phyloP scores from a whole-genome alignment of 2,113 vertebrate genomes.

The Castor canadensis region DNA sequence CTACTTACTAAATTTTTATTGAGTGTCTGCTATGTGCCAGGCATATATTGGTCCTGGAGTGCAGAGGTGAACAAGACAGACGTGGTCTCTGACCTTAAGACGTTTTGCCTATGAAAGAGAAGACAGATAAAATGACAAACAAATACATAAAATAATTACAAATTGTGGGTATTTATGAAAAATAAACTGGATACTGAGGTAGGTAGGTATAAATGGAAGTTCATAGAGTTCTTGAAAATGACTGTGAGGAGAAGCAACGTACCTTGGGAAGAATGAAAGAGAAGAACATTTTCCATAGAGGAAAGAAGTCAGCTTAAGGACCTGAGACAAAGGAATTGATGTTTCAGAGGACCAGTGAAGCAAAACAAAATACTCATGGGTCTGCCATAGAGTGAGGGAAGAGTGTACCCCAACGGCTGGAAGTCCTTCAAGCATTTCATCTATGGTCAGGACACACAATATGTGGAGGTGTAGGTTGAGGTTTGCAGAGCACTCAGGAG shows the following conservation, averaged over 20 bases:
- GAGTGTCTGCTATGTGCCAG: not conserved
- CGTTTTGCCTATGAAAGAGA: not conserved
- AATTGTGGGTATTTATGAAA: not conserved
- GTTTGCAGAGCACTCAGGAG: not conserved
- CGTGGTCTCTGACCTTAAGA: not conserved
- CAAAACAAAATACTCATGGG: not conserved
- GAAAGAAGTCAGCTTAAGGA: not conserved
- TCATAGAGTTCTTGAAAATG: not conserved
- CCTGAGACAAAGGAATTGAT: not conserved
- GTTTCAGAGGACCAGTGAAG: not conserved
- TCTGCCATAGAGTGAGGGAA: not conserved
- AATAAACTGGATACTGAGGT: constrained; percentile 14
- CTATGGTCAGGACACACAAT: not conserved
- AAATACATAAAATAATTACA: not conserved
- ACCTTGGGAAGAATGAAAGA: not conserved
- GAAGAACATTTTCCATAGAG: not conserved
- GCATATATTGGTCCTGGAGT: not conserved
- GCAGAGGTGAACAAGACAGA: not conserved
- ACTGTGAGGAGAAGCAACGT: not conserved
- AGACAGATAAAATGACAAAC: not conserved
- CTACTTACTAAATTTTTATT: not conserved
- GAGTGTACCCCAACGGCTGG: not conserved
- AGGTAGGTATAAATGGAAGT: constrained; percentile 17
- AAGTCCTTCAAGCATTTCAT: not conserved
- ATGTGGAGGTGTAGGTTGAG: not conserved